phyloP scores from a whole-genome alignment of 2,797 vertebrate genomes.

The Erethizon dorsatum region DNA sequence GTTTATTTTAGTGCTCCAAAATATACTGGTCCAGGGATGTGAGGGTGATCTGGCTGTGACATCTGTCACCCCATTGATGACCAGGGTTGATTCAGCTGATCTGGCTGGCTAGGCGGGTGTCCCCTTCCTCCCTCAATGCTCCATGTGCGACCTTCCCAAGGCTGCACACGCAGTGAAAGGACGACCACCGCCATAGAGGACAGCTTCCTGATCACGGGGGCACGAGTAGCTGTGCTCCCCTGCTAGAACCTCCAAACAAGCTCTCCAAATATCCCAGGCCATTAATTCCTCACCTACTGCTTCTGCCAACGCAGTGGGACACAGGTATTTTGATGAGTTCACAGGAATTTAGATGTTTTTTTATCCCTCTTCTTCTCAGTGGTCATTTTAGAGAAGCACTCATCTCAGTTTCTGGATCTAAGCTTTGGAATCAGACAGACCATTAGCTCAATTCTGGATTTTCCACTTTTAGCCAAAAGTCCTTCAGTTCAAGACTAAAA shows the following conservation, averaged over 20 bases:
- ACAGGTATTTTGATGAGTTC: background rate
- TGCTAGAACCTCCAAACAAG: background rate
- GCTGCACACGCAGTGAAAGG: background rate
- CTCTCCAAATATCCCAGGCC: background rate
- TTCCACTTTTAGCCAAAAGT: background rate
- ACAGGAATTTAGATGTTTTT: background rate
- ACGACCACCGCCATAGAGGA: too few species aligned
- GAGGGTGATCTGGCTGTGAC: background rate
- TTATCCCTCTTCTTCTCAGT: background rate
- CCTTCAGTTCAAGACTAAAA: background rate
- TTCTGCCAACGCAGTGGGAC: background rate
- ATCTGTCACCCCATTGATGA: background rate
- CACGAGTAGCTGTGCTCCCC: background rate
- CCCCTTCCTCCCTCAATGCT: background rate
- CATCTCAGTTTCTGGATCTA: background rate
- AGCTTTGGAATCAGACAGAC: background rate
- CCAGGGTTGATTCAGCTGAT: background rate
- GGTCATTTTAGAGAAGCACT: background rate
- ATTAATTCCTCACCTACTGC: accelerated
- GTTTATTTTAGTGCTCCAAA: background rate
- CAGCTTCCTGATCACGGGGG: background rate
- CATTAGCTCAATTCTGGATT: background rate
- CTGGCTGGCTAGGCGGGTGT: background rate
- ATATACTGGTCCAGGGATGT: too few species aligned
- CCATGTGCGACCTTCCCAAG: background rate